Conservation (phyloP, 1,140 invertebrate species). For the Dinoponera quadriceps region DNA sequence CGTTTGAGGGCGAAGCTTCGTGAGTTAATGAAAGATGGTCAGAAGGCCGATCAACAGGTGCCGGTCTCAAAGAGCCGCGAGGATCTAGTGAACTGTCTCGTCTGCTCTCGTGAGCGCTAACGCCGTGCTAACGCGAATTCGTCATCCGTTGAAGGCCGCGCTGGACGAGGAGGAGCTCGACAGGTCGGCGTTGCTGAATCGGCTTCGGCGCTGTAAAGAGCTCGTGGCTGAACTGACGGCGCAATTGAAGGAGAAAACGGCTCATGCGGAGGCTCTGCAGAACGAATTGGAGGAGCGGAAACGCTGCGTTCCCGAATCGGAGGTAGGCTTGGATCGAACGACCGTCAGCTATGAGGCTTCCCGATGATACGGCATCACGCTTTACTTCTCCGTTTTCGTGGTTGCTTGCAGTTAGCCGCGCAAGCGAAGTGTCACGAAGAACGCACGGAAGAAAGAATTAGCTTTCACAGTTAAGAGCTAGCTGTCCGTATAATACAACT, state of each 20-base stretch:
- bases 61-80: conserved; percentile 72
- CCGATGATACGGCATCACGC: background rate
- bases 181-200: conserved; percentile 32
- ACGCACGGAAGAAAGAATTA: too few relatives aligned
- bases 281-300: conserved; percentile 61
- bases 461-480: too few relatives aligned
- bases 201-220: conserved; percentile 62
- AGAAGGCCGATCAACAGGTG: conserved; percentile 73
- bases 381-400: background rate
- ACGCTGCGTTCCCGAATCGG: conserved; percentile 14
- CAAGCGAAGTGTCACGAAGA: background rate
- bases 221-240: conserved; percentile 67
- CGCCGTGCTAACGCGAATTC: conserved; percentile 63
- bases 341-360: conserved; percentile 55
- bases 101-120: conserved; percentile 55
- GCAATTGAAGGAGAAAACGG: conserved; percentile 72
- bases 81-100: conserved; percentile 69
- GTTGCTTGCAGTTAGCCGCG: too few relatives aligned
- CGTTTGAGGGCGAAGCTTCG: conserved; percentile 78
- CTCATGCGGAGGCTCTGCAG: conserved; percentile 63
- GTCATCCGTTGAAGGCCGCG: conserved; percentile 35
- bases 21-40: conserved; percentile 76
- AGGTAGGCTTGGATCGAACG: conserved; percentile 66
- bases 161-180: conserved; percentile 30
- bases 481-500: too few relatives aligned